Percentiles rank a stretch among this genome's conserved stretches.
phyloP scores from a whole-genome alignment of 2,888 invertebrate genomes.

The Chirona hameri region DNA sequence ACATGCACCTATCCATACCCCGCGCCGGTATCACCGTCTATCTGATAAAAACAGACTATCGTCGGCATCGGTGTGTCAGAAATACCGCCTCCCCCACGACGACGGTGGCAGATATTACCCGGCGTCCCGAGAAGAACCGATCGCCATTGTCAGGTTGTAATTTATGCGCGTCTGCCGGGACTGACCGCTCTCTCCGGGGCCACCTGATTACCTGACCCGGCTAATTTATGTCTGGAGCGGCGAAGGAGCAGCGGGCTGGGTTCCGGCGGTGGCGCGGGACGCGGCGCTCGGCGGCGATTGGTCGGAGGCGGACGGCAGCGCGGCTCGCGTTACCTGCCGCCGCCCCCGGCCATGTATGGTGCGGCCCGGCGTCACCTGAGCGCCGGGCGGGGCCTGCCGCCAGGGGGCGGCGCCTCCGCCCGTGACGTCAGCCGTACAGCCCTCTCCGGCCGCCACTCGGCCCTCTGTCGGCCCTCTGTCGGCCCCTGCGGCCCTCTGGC shows the following conservation, averaged over 20 bases:
- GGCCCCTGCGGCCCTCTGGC: background rate
- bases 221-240: background rate
- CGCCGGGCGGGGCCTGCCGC: background rate
- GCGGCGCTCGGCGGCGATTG: no score
- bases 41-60: background rate
- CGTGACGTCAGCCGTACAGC: background rate
- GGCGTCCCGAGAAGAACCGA: background rate
- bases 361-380: constrained; percentile 8
- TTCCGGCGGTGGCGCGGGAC: background rate
- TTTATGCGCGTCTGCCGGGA: background rate
- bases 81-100: background rate
- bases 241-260: background rate
- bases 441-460: background rate
- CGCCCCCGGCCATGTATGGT: constrained; percentile 8
- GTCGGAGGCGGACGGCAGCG: no score
- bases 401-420: background rate
- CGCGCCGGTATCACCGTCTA: background rate
- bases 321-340: constrained; percentile 1
- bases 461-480: no score
- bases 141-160: background rate
- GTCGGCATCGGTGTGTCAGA: background rate
- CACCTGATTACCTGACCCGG: background rate
- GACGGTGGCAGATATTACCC: background rate
- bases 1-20: background rate
- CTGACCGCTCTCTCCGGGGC: background rate